A percentile compares a stretch with the other conserved stretches of the same genome.
These are phyloP conservation scores for Mythimna ferrago DNA, from an alignment of 2,888 invertebrate genomes.

Conservation along the genomic window DNA sequence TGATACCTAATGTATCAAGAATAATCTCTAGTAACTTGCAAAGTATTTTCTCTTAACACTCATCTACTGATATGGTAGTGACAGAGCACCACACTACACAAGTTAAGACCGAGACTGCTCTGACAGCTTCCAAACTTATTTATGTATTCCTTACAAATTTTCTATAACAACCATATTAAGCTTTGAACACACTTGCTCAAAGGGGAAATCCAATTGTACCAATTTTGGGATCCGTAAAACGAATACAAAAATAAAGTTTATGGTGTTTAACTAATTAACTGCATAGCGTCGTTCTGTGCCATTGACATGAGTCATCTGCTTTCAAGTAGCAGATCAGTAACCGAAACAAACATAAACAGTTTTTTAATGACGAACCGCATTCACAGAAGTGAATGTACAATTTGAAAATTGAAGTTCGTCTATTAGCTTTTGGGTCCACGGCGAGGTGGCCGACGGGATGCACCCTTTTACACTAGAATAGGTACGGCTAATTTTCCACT, in stretches of 20 bases:
- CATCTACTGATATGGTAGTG: not conserved
- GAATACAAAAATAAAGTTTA: not conserved
- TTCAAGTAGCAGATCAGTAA: not conserved
- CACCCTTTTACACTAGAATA: slow-evolving; percentile 56
- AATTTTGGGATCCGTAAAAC: not conserved
- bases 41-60: slow-evolving; percentile 25
- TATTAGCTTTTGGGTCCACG: slow-evolving; percentile 28
- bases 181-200: not conserved
- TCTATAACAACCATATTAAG: slow-evolving; percentile 1
- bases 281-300: not conserved
- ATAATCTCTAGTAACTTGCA: slow-evolving; percentile 34
- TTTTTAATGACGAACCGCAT: not conserved
- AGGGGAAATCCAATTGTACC: not conserved
- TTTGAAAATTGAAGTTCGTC: slow-evolving; percentile 20
- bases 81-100: slow-evolving; percentile 6
- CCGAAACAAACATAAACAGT: not conserved
- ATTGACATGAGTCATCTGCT: not conserved
- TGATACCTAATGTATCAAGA: slow-evolving; percentile 30
- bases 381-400: not conserved
- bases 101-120: slow-evolving; percentile 6
- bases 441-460: slow-evolving; percentile 35
- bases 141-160: slow-evolving; percentile 5
- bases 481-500: slow-evolving; percentile 57
- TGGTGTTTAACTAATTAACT: not conserved
- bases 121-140: slow-evolving; percentile 31